A percentile compares a stretch with the other conserved stretches of the same genome.
phyloP scores from a whole-genome alignment of 2,888 invertebrate species.

The Xestia xanthographa region DNA sequence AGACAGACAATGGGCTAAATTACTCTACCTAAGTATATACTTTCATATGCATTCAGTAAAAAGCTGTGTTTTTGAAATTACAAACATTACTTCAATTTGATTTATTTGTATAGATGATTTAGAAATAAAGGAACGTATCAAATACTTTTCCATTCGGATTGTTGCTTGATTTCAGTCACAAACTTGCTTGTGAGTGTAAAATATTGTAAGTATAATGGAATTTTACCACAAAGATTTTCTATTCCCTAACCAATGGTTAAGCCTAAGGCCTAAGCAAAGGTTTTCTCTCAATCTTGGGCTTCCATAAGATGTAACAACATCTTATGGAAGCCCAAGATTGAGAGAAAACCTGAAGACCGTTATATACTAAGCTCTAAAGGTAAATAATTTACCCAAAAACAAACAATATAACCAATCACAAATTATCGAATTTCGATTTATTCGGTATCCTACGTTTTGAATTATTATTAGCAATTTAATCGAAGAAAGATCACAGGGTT shows the following conservation, averaged over 20 bases:
- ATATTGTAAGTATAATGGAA: slow-evolving; percentile 8
- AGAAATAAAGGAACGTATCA: not conserved
- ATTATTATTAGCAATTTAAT: slow-evolving; percentile 67
- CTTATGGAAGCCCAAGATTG: slow-evolving; percentile 9
- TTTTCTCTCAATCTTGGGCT: too few species aligned
- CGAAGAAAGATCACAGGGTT: slow-evolving; percentile 67
- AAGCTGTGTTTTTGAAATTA: too few species aligned
- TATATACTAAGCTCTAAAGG: slow-evolving; percentile 5
- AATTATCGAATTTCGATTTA: slow-evolving; percentile 73
- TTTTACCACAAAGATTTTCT: slow-evolving; percentile 19
- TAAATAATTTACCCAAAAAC: slow-evolving; percentile 42
- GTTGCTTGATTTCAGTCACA: not conserved
- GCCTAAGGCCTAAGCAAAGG: too few species aligned
- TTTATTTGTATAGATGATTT: too few species aligned
- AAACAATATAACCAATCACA: slow-evolving; percentile 54
- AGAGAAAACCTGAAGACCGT: not conserved
- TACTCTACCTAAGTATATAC: too few species aligned
- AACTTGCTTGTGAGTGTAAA: not conserved
- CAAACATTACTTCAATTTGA: too few species aligned
- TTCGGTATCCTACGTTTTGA: slow-evolving; percentile 52
- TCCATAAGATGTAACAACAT: too few species aligned
- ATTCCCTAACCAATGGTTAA: slow-evolving; percentile 12
- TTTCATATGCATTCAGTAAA: too few species aligned
- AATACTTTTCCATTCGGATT: not conserved
- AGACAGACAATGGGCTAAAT: too few species aligned